Percentiles rank a stretch among this genome's conserved stretches.
phyloP scores from a whole-genome alignment of 2,797 vertebrate species.

The Eurystomus glaucurus region DNA sequence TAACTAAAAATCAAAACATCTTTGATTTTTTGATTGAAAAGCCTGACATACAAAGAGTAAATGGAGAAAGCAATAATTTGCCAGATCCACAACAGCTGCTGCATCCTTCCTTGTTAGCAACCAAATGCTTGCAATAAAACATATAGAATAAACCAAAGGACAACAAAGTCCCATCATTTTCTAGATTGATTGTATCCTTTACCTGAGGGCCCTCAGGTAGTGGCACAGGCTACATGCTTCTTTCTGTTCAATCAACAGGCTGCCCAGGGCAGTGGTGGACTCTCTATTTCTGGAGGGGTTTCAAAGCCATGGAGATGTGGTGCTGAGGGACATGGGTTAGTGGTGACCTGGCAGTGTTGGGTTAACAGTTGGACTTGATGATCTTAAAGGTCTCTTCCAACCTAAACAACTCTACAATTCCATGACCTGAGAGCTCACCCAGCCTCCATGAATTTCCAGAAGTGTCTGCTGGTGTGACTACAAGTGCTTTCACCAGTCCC shows the following conservation, averaged over 20 bases:
- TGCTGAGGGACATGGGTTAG: background rate
- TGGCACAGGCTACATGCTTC: accelerated
- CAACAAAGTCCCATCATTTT: background rate
- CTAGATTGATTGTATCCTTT: background rate
- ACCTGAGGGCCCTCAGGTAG: accelerated
- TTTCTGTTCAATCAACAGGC: background rate
- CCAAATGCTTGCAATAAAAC: background rate
- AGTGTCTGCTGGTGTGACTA: background rate
- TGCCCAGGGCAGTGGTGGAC: background rate
- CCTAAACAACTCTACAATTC: background rate
- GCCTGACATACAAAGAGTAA: accelerated
- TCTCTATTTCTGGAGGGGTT: background rate
- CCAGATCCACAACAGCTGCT: accelerated
- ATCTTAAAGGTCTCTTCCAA: background rate
- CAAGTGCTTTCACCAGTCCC: slow-evolving; percentile 7
- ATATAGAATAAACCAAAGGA: background rate
- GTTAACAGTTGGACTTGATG: background rate
- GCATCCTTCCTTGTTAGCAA: background rate
- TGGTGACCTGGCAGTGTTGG: background rate
- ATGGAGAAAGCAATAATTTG: accelerated
- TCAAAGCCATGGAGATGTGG: background rate
- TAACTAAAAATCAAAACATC: background rate
- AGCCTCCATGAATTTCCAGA: accelerated
- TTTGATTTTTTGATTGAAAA: background rate
- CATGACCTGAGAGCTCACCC: background rate